Base-by-base conservation (phyloP, 2,113 vertebrate species). In the Cebus imitator region DNA sequence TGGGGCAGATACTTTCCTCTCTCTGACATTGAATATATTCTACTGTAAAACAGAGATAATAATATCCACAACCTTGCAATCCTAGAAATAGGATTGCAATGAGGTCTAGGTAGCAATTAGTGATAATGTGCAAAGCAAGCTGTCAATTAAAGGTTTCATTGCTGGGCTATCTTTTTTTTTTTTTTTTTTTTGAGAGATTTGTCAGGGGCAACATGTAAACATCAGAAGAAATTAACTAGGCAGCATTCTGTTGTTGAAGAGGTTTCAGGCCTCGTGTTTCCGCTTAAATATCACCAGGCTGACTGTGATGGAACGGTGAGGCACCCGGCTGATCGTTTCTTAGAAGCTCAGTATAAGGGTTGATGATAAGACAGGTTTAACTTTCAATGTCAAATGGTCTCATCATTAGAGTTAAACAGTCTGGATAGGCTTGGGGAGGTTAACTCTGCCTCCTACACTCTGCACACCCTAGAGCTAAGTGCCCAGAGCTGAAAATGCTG, bases 71-170 rank as follows among this genome's bases (percentile, higher is more conserved):
- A 76, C 10, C 45, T 95, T 6, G 2, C 27, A 30, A 64, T 32
- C 61, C 61, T 64, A 64, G 12, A 64, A 30, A 64, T 32, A 64
- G 61, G 61, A 64, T 64, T 32, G 27, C 61, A 64, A 14, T 64
- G 10, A 93, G 40, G 21, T 80, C 72, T 78, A 45, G 20, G 25
- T 82, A 85, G 40, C 61, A 91, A 91, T 93, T 85, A 72, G 18
- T 73, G 30, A 66, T 45, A 61, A 50, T 40, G 3, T 70, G 87
- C n/a, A 81, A 94, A 96, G 45, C 35, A 76, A 43, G 55, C n/a
- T 87, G 32, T 96, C 52, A 91, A 21, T 86, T 76, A 95, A 92
- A 90, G 14, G 6, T 70, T 73, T 32, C n/a, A 52, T 81, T 84
- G 40, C 32, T 87, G 16, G 27, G 4, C 55, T 70, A 96, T 79